These are phyloP conservation scores for Homarus americanus DNA, from an alignment of 1,140 invertebrate genomes.

Conservation along the genomic window DNA sequence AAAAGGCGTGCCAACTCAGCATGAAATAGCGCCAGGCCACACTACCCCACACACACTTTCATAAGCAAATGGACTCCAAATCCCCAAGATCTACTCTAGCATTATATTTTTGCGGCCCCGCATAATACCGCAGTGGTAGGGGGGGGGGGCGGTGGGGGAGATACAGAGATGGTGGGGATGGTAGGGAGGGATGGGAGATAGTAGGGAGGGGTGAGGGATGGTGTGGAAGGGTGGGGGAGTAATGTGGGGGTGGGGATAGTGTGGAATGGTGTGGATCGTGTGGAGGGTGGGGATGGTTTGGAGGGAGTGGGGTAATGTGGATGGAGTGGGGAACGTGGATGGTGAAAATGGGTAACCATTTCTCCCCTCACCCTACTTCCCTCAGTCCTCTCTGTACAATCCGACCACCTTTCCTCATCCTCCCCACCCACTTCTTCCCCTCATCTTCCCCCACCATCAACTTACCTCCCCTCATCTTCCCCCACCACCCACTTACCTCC, in stretches of 20 bases:
- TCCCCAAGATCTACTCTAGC: constrained; percentile 1
- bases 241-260: background rate
- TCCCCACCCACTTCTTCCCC: no score
- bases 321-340: background rate
- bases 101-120: background rate
- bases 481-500: no score
- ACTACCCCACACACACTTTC: background rate
- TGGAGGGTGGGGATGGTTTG: background rate
- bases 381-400: no score
- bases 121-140: background rate
- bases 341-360: no score
- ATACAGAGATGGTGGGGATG: background rate
- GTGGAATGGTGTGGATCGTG: background rate
- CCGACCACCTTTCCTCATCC: no score
- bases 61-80: constrained; percentile 15
- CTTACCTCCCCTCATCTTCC: no score
- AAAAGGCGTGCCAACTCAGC: background rate
- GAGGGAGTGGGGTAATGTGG: no score
- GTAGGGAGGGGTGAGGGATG: background rate
- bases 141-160: background rate
- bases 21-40: background rate
- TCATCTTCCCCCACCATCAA: no score
- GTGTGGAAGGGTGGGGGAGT: background rate
- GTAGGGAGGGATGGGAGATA: background rate
- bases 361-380: no score